Conservation (phyloP, 2,888 invertebrate species). For the Eristalis pertinax region DNA sequence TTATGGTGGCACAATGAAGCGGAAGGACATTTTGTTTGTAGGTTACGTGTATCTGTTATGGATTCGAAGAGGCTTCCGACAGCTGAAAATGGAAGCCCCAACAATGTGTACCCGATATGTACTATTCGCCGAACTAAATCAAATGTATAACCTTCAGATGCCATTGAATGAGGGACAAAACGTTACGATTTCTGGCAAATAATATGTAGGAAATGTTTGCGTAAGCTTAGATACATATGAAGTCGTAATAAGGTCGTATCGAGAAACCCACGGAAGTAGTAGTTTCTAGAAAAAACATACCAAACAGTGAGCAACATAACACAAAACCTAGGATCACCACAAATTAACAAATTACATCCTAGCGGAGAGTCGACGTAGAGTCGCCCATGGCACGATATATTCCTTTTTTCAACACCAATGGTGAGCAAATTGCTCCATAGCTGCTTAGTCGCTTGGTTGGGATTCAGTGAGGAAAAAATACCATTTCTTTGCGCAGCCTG, state of each 20-base stretch:
- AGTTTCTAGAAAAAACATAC: neutral
- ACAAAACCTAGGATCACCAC: too few species aligned
- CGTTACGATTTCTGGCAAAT: neutral
- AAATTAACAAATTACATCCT: too few species aligned
- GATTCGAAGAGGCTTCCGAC: neutral
- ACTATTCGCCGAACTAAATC: neutral
- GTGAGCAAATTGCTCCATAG: too few species aligned
- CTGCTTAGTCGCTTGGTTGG: too few species aligned
- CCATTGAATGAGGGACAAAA: neutral
- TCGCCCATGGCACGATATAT: too few species aligned
- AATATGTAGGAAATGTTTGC: neutral
- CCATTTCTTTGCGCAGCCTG: too few species aligned
- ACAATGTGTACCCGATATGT: neutral
- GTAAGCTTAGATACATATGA: neutral
- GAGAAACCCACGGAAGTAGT: neutral
- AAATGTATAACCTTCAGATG: neutral
- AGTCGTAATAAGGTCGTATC: neutral
- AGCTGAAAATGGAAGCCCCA: neutral
- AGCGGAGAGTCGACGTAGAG: too few species aligned
- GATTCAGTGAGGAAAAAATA: too few species aligned
- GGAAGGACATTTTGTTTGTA: neutral
- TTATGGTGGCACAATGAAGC: neutral
- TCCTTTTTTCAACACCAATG: too few species aligned
- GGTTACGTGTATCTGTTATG: neutral
- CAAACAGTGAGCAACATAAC: too few species aligned